These are phyloP conservation scores for Gila orcuttii DNA, from an alignment of 2,113 vertebrate genomes.

Conservation along the genomic window DNA sequence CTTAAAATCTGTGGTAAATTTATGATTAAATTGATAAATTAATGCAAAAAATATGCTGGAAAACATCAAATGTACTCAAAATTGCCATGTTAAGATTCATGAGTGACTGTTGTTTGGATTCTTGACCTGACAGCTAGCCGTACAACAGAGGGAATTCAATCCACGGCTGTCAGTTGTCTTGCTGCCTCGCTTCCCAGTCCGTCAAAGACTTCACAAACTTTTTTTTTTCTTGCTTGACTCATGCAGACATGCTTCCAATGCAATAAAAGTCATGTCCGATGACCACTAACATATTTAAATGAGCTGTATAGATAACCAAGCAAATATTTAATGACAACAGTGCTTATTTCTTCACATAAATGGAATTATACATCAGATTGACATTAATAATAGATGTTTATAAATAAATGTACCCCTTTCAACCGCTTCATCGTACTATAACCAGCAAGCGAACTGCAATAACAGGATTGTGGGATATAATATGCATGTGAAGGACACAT, in stretches of 20 bases:
- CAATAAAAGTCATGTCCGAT: background rate
- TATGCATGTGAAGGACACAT: background rate
- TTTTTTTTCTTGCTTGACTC: background rate
- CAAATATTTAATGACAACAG: conserved; percentile 12
- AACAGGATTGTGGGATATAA: background rate
- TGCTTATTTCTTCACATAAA: background rate
- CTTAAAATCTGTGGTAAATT: background rate
- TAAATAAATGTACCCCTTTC: conserved; percentile 11
- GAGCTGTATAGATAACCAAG: background rate
- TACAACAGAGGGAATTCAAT: background rate
- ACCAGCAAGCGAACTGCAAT: background rate
- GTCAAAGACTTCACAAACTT: conserved; percentile 4
- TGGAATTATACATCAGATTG: background rate
- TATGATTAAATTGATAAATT: background rate
- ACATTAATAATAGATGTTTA: conserved; percentile 9
- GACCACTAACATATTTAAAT: background rate
- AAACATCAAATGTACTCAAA: background rate
- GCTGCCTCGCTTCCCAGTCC: background rate
- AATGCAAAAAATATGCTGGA: background rate
- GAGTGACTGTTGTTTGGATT: background rate
- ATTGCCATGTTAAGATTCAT: background rate
- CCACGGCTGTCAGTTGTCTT: background rate
- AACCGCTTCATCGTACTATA: background rate
- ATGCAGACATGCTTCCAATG: background rate
- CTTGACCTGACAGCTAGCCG: background rate